A percentile compares a stretch with the other conserved stretches of the same genome.
Conservation (phyloP, 2,797 vertebrate species). For the Pseudocheirus occidentalis region DNA sequence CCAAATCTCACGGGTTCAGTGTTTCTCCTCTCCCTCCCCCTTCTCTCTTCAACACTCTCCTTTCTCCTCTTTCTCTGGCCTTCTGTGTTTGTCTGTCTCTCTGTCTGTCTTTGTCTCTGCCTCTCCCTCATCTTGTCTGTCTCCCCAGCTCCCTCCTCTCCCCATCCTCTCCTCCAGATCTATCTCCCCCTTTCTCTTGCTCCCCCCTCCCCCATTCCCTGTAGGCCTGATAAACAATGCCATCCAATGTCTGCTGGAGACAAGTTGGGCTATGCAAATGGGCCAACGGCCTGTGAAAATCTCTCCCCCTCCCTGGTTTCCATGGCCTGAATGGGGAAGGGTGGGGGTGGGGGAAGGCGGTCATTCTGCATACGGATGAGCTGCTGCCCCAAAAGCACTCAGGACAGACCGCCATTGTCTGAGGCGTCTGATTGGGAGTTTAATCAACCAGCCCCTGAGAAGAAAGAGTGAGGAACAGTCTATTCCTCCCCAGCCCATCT, state of each 20-base stretch:
- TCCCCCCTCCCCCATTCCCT: slow-evolving; percentile 67
- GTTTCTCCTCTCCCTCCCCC: slow-evolving; percentile 68
- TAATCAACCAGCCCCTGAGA: slow-evolving; percentile 68
- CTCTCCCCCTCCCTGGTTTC: slow-evolving; percentile 82
- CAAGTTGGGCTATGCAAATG: slow-evolving; percentile 85
- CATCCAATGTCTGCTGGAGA: slow-evolving; percentile 82
- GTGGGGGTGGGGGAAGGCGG: slow-evolving; percentile 57
- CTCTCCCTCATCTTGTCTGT: neutral
- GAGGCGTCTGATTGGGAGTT: slow-evolving; percentile 76
- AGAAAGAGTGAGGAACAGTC: slow-evolving; percentile 14
- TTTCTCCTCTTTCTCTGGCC: slow-evolving; percentile 38
- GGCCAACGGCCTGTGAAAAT: slow-evolving; percentile 75
- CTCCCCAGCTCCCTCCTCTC: slow-evolving; percentile 47
- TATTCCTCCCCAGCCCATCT: neutral
- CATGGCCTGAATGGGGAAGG: slow-evolving; percentile 81
- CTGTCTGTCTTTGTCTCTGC: slow-evolving; percentile 6
- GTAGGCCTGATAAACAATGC: slow-evolving; percentile 82
- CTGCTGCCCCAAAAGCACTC: slow-evolving; percentile 78
- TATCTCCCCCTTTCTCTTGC: slow-evolving; percentile 58
- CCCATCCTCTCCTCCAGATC: slow-evolving; percentile 66
- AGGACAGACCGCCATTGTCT: slow-evolving; percentile 85
- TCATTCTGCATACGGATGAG: slow-evolving; percentile 86
- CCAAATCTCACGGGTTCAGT: slow-evolving; percentile 27
- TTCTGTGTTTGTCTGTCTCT: slow-evolving; percentile 1
- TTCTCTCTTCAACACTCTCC: slow-evolving; percentile 66